These are phyloP conservation scores for Chorisops tibialis DNA, from an alignment of 2,888 invertebrate species.

Conservation along the genomic window DNA sequence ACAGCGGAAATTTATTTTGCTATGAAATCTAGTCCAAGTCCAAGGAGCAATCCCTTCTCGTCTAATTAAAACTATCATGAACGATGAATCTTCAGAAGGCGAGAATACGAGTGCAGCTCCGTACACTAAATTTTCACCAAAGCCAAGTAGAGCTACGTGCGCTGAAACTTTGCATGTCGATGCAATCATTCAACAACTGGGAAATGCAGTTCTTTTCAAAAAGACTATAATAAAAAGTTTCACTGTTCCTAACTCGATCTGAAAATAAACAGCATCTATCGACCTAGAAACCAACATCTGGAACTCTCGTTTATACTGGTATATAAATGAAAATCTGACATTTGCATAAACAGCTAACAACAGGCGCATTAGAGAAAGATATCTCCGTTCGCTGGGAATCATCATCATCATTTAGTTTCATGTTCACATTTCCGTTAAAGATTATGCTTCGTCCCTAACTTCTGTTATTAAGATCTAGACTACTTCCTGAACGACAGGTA, in stretches of 20 bases:
- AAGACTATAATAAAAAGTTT: conserved; percentile 19
- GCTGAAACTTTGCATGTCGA: conserved; percentile 23
- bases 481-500: conserved; percentile 20
- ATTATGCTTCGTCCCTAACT: conserved; percentile 12
- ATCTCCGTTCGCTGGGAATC: neutral
- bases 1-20: no score
- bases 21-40: no score
- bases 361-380: conserved; percentile 1
- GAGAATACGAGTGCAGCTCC: no score
- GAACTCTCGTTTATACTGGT: conserved; percentile 9
- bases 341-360: conserved; percentile 19
- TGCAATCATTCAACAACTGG: conserved; percentile 7
- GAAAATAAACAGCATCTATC: neutral
- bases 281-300: conserved; percentile 24
- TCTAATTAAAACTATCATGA: no score
- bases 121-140: conserved; percentile 6
- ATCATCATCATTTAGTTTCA: neutral
- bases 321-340: conserved; percentile 18
- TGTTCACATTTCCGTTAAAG: conserved; percentile 6
- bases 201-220: conserved; percentile 12
- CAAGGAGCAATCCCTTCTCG: no score
- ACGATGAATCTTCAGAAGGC: no score
- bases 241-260: conserved; percentile 19
- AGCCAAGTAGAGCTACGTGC: conserved; percentile 7
- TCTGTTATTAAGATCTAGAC: conserved; percentile 19